These are phyloP conservation scores for Oreortyx pictus DNA, from an alignment of 2,797 vertebrate species.

Conservation along the genomic window DNA sequence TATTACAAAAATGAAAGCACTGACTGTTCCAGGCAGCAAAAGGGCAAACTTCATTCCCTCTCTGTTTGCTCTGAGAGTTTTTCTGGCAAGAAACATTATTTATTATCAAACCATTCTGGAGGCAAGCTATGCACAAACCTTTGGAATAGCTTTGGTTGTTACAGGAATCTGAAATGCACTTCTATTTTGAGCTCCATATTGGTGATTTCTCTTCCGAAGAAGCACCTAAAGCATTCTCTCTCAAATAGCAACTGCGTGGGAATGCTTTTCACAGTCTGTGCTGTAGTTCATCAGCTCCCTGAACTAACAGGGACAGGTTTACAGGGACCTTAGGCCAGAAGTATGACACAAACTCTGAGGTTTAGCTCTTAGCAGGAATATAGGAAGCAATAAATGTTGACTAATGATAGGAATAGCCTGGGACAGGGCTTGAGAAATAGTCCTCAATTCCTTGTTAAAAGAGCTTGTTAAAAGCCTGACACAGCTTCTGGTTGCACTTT, in stretches of 20 bases:
- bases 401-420: constrained; percentile 5
- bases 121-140: not conserved
- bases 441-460: not conserved
- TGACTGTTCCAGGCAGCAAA: no score
- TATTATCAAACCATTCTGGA: no score
- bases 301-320: constrained; percentile 29
- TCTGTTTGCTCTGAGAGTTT: no score
- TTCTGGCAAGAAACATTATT: no score
- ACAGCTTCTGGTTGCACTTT: not conserved
- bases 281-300: constrained; percentile 29
- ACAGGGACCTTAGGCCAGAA: constrained; percentile 23
- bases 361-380: constrained; percentile 34
- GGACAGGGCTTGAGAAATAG: constrained; percentile 32
- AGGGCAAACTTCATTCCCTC: no score
- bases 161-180: constrained; percentile 9
- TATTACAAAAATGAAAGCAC: no score
- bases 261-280: constrained; percentile 33
- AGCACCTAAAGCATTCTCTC: not conserved
- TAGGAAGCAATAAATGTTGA: constrained; percentile 53
- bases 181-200: constrained; percentile 10
- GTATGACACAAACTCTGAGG: not conserved
- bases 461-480: not conserved
- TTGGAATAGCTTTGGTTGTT: constrained; percentile 14
- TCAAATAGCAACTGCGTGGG: not conserved
- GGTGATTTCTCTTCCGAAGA: constrained; percentile 53